Conservation (phyloP, 2,113 vertebrate species). For the Heptranchias perlo region DNA sequence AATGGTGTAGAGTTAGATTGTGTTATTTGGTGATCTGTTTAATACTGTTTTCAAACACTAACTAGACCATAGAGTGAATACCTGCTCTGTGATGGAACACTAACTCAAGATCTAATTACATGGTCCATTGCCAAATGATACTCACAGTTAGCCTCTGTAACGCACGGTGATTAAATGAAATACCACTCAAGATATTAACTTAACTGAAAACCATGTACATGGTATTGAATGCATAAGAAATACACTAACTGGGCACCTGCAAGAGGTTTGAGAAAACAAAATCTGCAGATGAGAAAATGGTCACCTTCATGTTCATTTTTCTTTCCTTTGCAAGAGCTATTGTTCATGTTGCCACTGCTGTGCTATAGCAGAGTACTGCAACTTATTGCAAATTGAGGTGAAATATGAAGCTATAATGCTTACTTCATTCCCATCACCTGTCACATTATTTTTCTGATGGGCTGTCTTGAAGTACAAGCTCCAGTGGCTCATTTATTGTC, state of each 20-base stretch:
- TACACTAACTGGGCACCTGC: neutral
- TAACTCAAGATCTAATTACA: neutral
- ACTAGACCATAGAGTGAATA: neutral
- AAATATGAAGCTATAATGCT: conserved; percentile 38
- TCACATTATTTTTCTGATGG: conserved; percentile 33
- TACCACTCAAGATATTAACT: neutral
- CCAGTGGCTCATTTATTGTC: conserved; percentile 34
- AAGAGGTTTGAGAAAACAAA: neutral
- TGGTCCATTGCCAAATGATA: neutral
- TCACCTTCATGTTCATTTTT: conserved; percentile 15
- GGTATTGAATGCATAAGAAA: neutral
- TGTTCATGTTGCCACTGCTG: conserved; percentile 28
- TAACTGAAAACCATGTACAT: neutral
- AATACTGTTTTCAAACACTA: neutral
- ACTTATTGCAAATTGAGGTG: conserved; percentile 36
- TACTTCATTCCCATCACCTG: conserved; percentile 32
- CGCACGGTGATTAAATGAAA: neutral
- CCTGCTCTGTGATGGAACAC: neutral
- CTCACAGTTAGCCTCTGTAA: neutral
- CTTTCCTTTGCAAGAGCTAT: conserved; percentile 8
- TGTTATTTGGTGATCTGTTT: neutral
- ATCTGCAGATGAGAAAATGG: neutral
- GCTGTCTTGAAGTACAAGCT: conserved; percentile 13
- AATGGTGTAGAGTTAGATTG: neutral
- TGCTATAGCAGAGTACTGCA: conserved; percentile 39